Evolutionary conservation across 2,797 vertebrate genomes (phyloP), one percentile per base, ranked within the genome.

Genomic region (Glossophaga mutica): DNA sequence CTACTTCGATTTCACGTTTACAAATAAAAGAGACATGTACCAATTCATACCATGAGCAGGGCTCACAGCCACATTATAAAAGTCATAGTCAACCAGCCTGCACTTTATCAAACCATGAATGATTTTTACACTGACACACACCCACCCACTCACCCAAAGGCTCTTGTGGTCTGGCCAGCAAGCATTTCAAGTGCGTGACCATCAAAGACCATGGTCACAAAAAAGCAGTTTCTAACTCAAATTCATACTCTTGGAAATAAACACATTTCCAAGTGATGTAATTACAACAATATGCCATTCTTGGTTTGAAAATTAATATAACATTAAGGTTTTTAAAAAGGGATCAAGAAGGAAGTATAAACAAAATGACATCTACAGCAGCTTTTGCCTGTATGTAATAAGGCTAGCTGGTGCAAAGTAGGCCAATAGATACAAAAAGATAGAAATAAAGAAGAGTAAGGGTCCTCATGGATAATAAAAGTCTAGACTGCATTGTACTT

Each of bases 181-280:
- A 98, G 87, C 92, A 97, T 97, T 98, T 98, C 86, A 98, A 98
- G 86, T 90, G 79, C 97, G 92, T 98, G 96, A 94, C 96, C 97
- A 97, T 97, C 93, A 96, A 96, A 94, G 91, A 95, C 97, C 97
- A 98, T 12, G 19, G 76, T n/a, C 76, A 78, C 48, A 50, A 34
- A 77, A 98, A 98, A 98, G 94, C 95, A 97, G 96, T 98, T 98
- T 97, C 97, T 98, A 98, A 98, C 98, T 98, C 98, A 98, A 98
- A 98, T 97, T 96, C 37, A 48, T 62, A 24, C 95, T 97, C 95
- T 87, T 96, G 91, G 97, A 98, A 97, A 98, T 98, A 98, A 98
- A 98, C 96, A 98, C 93, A 92, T 97, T 98, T 98, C 94, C 68
- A 97, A 98, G 97, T 98, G 98, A 98, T 97, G 93, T 98, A 98